These are phyloP conservation scores for Ancistrus triradiatus DNA, from an alignment of 2,113 vertebrate genomes.

Conservation along the genomic window DNA sequence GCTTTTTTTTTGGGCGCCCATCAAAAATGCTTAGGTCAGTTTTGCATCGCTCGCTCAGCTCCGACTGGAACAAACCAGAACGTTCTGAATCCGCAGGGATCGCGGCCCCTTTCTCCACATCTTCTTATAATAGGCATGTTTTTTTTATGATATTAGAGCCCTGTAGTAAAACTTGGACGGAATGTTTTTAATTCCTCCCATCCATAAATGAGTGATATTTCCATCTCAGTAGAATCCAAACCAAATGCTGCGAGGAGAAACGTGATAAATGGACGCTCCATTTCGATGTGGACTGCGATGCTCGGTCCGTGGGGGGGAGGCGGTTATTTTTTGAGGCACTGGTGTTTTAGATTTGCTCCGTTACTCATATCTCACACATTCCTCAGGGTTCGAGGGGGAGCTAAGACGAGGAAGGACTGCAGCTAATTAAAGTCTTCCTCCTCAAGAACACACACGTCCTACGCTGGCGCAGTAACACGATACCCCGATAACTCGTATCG, in stretches of 20 bases:
- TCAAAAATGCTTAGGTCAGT: background rate
- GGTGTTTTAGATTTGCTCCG: slow-evolving; percentile 73
- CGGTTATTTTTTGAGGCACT: slow-evolving; percentile 54
- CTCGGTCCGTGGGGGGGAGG: slow-evolving; percentile 62
- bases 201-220: too few species aligned
- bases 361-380: slow-evolving; percentile 71
- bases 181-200: background rate
- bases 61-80: slow-evolving; percentile 9
- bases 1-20: too few species aligned
- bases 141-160: too few species aligned
- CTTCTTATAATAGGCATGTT: too few species aligned
- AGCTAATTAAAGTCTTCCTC: slow-evolving; percentile 51
- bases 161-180: background rate
- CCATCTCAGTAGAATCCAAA: too few species aligned
- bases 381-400: slow-evolving; percentile 54
- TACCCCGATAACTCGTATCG: too few species aligned
- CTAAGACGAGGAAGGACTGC: slow-evolving; percentile 36
- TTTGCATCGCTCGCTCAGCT: slow-evolving; percentile 16
- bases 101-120: too few species aligned
- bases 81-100: slow-evolving; percentile 1
- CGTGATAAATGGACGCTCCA: too few species aligned
- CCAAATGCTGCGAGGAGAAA: too few species aligned
- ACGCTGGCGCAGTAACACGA: too few species aligned
- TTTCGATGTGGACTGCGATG: too few species aligned
- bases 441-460: slow-evolving; percentile 48